Evolutionary conservation across 2,797 vertebrate species (phyloP).

Genomic region (Sciaenops ocellatus): DNA sequence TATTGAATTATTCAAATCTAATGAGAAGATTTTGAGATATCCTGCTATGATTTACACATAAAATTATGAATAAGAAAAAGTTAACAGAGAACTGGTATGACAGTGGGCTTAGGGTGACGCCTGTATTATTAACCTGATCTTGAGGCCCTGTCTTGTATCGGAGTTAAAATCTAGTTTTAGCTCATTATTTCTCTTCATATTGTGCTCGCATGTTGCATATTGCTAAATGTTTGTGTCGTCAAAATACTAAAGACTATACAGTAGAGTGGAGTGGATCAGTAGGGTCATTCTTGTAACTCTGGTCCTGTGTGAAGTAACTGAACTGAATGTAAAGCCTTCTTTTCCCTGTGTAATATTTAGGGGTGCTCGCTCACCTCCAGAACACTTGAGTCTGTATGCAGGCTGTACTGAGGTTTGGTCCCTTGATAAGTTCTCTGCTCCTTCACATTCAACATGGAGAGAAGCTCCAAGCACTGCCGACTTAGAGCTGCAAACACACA

Average conservation of each 20-base stretch:
- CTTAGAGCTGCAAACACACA: conserved; percentile 82
- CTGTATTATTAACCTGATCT: neutral
- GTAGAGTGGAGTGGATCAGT: neutral
- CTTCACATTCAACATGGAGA: conserved; percentile 87
- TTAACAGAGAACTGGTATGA: too few species aligned
- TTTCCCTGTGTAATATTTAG: too few species aligned
- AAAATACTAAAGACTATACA: neutral
- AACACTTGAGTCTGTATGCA: conserved; percentile 81
- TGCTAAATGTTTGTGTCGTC: neutral
- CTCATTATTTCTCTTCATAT: neutral
- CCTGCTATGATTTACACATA: too few species aligned
- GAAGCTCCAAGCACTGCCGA: conserved; percentile 88
- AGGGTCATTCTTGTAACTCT: too few species aligned
- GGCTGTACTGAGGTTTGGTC: conserved; percentile 70
- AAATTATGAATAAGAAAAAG: too few species aligned
- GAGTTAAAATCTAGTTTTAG: neutral
- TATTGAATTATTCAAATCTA: neutral
- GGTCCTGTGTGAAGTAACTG: too few species aligned
- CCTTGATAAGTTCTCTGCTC: conserved; percentile 87
- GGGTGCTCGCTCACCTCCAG: conserved; percentile 85
- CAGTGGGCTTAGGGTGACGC: too few species aligned
- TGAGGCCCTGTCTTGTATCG: neutral
- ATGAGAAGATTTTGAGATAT: neutral
- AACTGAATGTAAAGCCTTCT: too few species aligned
- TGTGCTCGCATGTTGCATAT: neutral